Evolutionary conservation across 2,797 vertebrate species (phyloP), one percentile per base, ranked within the genome.

Genomic region (Rhodeus uyekii): DNA sequence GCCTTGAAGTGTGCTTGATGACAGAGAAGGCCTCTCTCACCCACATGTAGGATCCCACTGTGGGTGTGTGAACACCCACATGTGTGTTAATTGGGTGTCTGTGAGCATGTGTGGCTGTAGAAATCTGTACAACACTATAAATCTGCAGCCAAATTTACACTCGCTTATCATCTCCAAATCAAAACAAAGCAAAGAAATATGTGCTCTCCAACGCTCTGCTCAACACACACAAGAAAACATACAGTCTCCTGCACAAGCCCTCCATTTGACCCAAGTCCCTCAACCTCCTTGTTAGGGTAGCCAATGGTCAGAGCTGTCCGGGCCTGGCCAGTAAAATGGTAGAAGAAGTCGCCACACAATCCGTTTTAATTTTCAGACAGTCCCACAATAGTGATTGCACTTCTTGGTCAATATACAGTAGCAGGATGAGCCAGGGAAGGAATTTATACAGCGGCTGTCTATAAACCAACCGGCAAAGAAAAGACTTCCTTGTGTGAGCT

Each of bases 341-440:
- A 75, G 88, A 85, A 89, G 87, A 87, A 87, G 86, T 86, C 82
- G 88, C 87, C 81, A 91, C 89, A 87, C 85, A 89, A 90, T 84
- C 87, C 76, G 73, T 88, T 90, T 87, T 86, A 87, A 90, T 90
- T 92, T 84, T 78, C 87, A 88, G 82, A 77, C 87, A 84, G 83
- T 89, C 91, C 90, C 78, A 87, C 89, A 94, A 94, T 91, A 92
- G 90, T 84, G 85, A 72, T 27, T 78, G 72, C 88, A 86, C 89
- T 92, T 92, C 93, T 89, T 88, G 92, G 90, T 90, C 90, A 92
- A 88, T 92, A 91, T 92, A 87, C 88, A 89, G 86, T 89, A 88
- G 90, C 84, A 87, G 86, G 90, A 92, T 91, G 89, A 91, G 89
- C 90, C 87, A 88, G 88, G 53, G 81, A 79, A 88, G 90, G 89